Conservation (phyloP, 2,113 vertebrate species). For the Porphyrio hochstetteri region DNA sequence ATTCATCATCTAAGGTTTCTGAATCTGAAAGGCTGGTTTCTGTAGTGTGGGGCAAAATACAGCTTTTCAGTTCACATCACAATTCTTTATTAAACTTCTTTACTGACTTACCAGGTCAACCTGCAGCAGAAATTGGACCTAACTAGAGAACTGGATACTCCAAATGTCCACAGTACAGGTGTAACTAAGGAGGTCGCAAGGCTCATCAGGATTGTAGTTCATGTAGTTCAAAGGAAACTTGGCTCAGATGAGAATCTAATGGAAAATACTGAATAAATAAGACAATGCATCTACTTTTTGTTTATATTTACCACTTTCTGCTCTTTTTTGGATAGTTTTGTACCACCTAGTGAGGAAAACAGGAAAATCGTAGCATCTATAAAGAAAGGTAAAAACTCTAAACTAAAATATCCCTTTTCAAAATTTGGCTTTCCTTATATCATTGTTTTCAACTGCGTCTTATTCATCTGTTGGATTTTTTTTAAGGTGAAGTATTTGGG, state of each 20-base stretch:
- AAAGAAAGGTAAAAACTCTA: constrained; percentile 74
- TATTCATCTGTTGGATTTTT: not conserved
- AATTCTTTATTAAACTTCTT: not conserved
- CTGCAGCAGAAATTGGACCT: not conserved
- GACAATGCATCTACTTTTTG: not conserved
- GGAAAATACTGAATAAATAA: not conserved
- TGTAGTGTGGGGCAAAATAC: not conserved
- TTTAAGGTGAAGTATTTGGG: constrained; percentile 76
- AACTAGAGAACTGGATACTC: not conserved
- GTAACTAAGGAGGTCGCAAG: not conserved
- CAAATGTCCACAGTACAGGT: not conserved
- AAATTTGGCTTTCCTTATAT: not conserved
- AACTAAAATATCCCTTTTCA: not conserved
- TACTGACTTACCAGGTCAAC: not conserved
- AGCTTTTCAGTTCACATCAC: not conserved
- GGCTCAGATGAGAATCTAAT: not conserved
- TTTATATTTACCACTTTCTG: constrained; percentile 11
- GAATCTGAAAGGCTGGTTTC: not conserved
- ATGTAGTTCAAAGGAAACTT: not conserved
- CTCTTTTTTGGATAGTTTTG: constrained; percentile 69
- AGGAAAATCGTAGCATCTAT: constrained; percentile 81
- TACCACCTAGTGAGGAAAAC: constrained; percentile 77
- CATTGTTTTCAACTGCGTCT: not conserved
- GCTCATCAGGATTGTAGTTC: not conserved
- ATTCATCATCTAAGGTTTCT: not conserved